Evolutionary conservation across 2,888 invertebrate species (phyloP).

Genomic region (Entomobrya proxima): DNA sequence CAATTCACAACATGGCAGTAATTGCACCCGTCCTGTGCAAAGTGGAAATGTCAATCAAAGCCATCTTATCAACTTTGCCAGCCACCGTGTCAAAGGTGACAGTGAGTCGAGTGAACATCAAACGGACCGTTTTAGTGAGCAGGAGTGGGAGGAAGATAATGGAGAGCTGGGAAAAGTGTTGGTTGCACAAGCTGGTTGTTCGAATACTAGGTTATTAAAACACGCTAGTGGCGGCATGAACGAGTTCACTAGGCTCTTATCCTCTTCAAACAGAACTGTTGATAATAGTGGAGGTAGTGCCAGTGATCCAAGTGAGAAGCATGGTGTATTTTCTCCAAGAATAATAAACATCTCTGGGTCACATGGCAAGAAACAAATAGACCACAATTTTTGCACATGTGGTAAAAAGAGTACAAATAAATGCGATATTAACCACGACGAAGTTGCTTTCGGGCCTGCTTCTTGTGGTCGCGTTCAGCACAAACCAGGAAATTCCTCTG

Average conservation of each 20-base stretch:
- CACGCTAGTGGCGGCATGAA: not conserved
- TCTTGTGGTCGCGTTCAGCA: not conserved
- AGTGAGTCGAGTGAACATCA: not conserved
- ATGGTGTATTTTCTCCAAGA: slow-evolving; percentile 41
- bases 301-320: slow-evolving; percentile 1
- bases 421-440: not conserved
- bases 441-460: not conserved
- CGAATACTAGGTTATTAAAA: not conserved
- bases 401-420: slow-evolving; percentile 50
- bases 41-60: no score
- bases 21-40: not conserved
- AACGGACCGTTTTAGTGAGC: not conserved
- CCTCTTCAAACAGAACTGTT: not conserved
- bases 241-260: not conserved
- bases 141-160: not conserved
- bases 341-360: slow-evolving; percentile 52
- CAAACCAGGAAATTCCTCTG: not conserved
- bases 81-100: not conserved
- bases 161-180: not conserved
- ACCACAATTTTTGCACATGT: slow-evolving; percentile 52
- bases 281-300: not conserved
- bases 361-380: slow-evolving; percentile 20
- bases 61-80: not conserved
- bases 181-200: not conserved
- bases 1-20: not conserved